phyloP scores from a whole-genome alignment of 2,797 vertebrate genomes.

The Alexandromys oeconomus region DNA sequence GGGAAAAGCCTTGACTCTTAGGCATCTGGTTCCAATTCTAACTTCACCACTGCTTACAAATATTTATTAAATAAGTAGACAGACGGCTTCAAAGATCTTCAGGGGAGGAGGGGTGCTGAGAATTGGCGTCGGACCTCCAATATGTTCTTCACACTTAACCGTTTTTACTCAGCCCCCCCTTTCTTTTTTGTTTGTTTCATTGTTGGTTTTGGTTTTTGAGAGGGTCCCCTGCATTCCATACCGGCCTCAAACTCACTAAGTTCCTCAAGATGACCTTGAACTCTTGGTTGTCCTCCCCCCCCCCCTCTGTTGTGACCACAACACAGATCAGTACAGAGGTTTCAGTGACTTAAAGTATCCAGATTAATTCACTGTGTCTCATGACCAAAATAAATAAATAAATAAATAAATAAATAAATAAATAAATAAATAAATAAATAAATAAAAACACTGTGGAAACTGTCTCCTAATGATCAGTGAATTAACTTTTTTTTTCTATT shows the following conservation, averaged over 20 bases:
- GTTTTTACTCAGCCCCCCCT: background rate
- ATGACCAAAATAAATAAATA: background rate
- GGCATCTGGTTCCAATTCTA: constrained; percentile 2
- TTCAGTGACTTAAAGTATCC: background rate
- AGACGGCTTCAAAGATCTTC: background rate
- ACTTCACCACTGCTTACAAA: background rate
- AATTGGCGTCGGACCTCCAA: background rate
- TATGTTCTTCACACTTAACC: too few relatives aligned
- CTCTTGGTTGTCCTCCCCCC: background rate
- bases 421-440: background rate
- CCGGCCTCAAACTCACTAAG: too few relatives aligned
- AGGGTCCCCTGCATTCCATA: too few relatives aligned
- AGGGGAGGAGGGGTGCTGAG: too few relatives aligned
- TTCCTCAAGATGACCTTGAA: too few relatives aligned
- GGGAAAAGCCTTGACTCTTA: background rate
- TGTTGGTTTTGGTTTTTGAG: background rate
- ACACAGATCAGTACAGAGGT: too few relatives aligned
- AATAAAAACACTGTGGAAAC: background rate
- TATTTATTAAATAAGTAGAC: constrained; percentile 6
- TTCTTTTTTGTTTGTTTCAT: background rate
- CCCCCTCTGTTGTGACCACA: background rate
- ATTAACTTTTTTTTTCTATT: constrained; percentile 25
- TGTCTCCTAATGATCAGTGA: background rate
- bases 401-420: too few relatives aligned
- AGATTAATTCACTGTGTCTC: background rate